Base-by-base conservation (phyloP, 2,888 invertebrate genomes). In the Dolichopus griseipennis region DNA sequence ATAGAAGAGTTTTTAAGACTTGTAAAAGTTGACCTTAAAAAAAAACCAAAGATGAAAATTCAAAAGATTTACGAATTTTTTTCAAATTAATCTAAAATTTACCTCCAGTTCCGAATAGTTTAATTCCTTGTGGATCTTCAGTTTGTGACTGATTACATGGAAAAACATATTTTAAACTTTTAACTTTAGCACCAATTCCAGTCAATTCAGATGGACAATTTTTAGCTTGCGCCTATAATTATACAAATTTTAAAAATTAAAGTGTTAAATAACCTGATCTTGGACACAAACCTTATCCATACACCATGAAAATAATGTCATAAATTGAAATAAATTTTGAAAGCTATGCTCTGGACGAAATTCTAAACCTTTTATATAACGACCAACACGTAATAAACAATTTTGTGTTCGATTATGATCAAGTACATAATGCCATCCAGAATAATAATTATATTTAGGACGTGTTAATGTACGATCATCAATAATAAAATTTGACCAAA, bases 321-420 rank as follows among this genome's bases (percentile, higher is more conserved):
- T 90, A 75, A 93, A 93, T 77, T 92, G 92, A 77, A 89, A 92
- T 63, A 93, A 84, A 78, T 92, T 92, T 78, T 90, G 89, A 74
- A 92, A 90, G 77, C 92, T 91, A 69, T 86, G 82, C 83, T 88
- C 88, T 0, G 92, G 92, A 43, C 87, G 85, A 72, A 93, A 87
- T 20, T 88, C 84, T 41, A 93, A 80, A 12, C 84, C 84, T 69
- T 87, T 84, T 74, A 92, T 85, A 74, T 87, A 83, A 66, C 81
- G 82, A 0, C 92, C 92, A 33, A 92, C 85, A 71, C 85, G 84
- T 64, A 86, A 84, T 61, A 92, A 81, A 73, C 91, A 92, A 70
- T 86, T 82, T 72, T 90, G 89, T 0, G 90, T 87, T 69, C 90
- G 83, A 75, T 89, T 83, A 76, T 91, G 91, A 81, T 91, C 91